Base-by-base conservation (phyloP, 2,888 invertebrate species). In the Poecilobothrus nobilitatus region DNA sequence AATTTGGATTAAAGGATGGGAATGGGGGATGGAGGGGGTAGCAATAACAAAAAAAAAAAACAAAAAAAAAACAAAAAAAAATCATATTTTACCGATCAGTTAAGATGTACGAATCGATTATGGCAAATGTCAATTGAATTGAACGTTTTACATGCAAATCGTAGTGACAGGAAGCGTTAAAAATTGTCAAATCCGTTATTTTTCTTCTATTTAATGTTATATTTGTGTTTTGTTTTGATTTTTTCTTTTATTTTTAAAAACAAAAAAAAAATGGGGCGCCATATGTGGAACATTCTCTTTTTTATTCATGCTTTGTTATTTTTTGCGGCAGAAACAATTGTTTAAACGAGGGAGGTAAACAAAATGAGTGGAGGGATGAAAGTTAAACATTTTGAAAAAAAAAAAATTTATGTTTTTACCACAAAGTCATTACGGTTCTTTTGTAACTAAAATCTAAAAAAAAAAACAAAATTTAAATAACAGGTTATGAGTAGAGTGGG, bases 61-160 rank as follows among this genome's bases (percentile, higher is more conserved):
- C 6, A 6, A 44, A 44, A 44, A 44, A 44, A 9, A 44, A 53
- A 53, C n/a, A 53, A 12, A n/a, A 12, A 18, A 53, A 53, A 53
- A 2, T 53, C 53, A 53, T 53, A 53, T 53, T 53, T 53, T 53
- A 53, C 53, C n/a, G 18, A 53, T 53, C 53, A 53, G 53, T 53
- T 53, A 53, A 53, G n/a, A 53, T 53, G 53, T 53, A 53, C 53
- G n/a, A 53, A 53, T 53, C 53, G 53, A 53, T 53, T 53, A 53
- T 18, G 53, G 53, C 53, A 53, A 53, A 53, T 53, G 53, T 53
- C 53, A 53, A 18, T 53, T 53, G 53, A n/a, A 18, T 18, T 53
- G n/a, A 53, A 53, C 15, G 15, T 53, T 53, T 53, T 53, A 53
- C n/a, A 53, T 53, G 53, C 53, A 53, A 53, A 53, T 53, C 53